Evolutionary conservation across 2,113 vertebrate species (phyloP).

Genomic region (Tachysurus fulvidraco): DNA sequence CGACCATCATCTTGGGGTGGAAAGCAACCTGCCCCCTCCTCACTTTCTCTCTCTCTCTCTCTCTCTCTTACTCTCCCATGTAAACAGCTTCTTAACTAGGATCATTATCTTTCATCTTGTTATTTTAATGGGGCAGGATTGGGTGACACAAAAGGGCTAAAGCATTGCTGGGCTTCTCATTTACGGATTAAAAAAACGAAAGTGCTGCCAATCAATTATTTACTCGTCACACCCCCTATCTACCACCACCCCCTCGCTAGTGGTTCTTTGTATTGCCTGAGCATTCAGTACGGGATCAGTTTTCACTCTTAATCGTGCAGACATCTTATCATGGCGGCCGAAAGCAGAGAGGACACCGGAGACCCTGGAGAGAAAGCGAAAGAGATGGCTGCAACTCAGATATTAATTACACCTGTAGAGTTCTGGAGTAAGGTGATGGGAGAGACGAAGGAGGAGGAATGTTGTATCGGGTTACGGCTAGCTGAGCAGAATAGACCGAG

Average conservation of each 20-base stretch:
- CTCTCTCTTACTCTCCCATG: conserved; percentile 38
- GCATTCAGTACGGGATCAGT: conserved; percentile 82
- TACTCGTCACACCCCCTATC: conserved; percentile 56
- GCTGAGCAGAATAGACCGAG: conserved; percentile 1
- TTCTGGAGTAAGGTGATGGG: conserved; percentile 43
- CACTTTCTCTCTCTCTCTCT: conserved; percentile 1
- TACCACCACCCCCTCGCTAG: conserved; percentile 64
- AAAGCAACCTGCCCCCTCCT: background rate
- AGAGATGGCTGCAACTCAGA: conserved; percentile 62
- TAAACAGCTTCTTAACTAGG: conserved; percentile 66
- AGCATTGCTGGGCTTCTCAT: conserved; percentile 80
- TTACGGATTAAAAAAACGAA: conserved; percentile 88
- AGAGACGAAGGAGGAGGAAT: background rate
- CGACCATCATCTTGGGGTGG: background rate
- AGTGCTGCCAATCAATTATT: conserved; percentile 87
- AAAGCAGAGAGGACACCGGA: conserved; percentile 84
- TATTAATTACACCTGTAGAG: conserved; percentile 76
- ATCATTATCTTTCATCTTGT: conserved; percentile 82
- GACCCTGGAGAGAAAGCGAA: conserved; percentile 67
- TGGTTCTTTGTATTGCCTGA: conserved; percentile 77
- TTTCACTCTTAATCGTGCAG: conserved; percentile 91
- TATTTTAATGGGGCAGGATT: conserved; percentile 87
- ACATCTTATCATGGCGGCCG: conserved; percentile 82
- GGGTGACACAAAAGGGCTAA: conserved; percentile 58
- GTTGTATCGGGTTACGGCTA: conserved; percentile 52